Evolutionary conservation across 2,888 invertebrate genomes (phyloP).

Genomic region (Gnatocerus cornutus): DNA sequence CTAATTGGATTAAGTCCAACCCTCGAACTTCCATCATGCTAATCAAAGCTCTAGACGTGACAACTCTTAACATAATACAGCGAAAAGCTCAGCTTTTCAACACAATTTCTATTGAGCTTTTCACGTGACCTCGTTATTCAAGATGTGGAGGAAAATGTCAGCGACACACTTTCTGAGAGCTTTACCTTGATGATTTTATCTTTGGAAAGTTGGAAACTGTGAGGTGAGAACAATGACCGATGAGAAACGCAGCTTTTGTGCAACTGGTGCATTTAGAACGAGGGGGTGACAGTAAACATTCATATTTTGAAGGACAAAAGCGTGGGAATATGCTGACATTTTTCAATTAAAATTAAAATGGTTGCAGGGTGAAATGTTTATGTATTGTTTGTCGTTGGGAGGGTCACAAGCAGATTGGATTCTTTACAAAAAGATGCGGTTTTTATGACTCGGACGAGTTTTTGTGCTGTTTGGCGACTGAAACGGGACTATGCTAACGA

Average conservation of each 20-base stretch:
- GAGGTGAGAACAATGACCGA: conserved; percentile 8
- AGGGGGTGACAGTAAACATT: too few species aligned
- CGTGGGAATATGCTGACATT: too few species aligned
- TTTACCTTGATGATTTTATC: too few species aligned
- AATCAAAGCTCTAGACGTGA: conserved; percentile 15
- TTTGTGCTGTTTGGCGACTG: too few species aligned
- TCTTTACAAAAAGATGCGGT: too few species aligned
- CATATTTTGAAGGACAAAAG: too few species aligned
- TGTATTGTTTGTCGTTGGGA: too few species aligned
- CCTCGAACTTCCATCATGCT: conserved; percentile 4
- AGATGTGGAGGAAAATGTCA: not conserved
- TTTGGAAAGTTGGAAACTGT: not conserved
- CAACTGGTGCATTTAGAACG: conserved; percentile 5
- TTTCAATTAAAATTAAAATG: too few species aligned
- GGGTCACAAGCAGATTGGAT: too few species aligned
- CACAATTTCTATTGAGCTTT: conserved; percentile 8
- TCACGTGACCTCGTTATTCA: conserved; percentile 10
- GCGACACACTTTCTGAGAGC: not conserved
- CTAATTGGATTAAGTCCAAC: conserved; percentile 9
- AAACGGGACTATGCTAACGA: too few species aligned
- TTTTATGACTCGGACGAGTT: too few species aligned
- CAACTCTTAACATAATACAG: conserved; percentile 4
- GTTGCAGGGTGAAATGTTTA: too few species aligned
- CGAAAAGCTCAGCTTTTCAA: conserved; percentile 10
- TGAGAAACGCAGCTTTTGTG: conserved; percentile 1